Base-by-base conservation (phyloP, 1,140 invertebrate genomes). In the Dreissena polymorpha region DNA sequence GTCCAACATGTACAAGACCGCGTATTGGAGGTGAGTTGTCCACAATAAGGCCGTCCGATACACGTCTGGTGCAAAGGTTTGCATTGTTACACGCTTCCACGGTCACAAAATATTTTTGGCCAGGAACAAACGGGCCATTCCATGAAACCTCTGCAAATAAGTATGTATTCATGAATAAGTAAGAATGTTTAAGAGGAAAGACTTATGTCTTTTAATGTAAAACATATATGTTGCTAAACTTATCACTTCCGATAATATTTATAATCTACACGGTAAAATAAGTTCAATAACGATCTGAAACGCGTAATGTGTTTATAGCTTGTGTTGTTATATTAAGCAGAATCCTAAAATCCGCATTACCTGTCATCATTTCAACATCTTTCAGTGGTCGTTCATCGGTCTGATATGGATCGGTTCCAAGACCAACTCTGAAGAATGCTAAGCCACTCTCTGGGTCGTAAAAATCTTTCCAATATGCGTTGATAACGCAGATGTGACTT, bases 1-100 rank as follows among this genome's bases (percentile, higher is more conserved):
- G 71, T 39, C 87, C 87, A 14, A 72, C 71, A 13, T 68, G 50
- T 16, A 79, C 55, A 53, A 39, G 27, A 69, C 64, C 51, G 23
- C 0, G 18, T 25, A 79, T 14, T 25, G 64, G 51, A 10, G 65
- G 65, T 3, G 64, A 79, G 55, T 67, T 25, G 67, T 68, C 64
- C n/a, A 68, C 27, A 25, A 68, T 27, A 69, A 79, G 51, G 39
- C 76, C 51, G 53, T 57, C 29, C 50, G 64, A 67, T n/a, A 49
- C 50, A 7, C 64, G 27, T 18, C 16, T 18, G 18, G 64, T 69
- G 25, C 64, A 79, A 16, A 67, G 67, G 21, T 18, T 23, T 13
- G 64, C 64, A 53, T 25, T 29, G 53, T 79, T 79, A 51, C 76
- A 79, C 16, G 64, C 49, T 55, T 67, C 76, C 14, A 68, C 76